Percentiles rank a stretch among this genome's conserved stretches.
Conservation (phyloP, 2,113 vertebrate genomes). For the Chiloscyllium plagiosum region DNA sequence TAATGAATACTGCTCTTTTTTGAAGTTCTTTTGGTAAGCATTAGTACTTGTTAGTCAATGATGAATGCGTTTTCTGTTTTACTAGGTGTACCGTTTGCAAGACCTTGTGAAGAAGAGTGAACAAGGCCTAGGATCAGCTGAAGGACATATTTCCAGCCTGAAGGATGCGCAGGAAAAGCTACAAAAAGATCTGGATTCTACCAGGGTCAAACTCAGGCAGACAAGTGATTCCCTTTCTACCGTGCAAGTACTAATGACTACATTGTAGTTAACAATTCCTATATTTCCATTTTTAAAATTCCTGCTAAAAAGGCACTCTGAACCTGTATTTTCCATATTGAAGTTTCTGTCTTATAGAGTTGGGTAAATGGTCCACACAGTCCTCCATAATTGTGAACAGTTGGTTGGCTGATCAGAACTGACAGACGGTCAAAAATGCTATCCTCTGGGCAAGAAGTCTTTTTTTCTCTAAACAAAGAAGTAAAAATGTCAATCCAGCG, state of each 20-base stretch:
- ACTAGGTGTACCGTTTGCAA: conserved; percentile 75
- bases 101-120: conserved; percentile 77
- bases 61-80: background rate
- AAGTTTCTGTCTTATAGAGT: background rate
- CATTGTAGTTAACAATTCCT: background rate
- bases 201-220: conserved; percentile 76
- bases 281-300: background rate
- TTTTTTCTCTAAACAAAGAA: background rate
- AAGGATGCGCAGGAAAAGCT: conserved; percentile 88
- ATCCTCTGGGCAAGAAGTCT: background rate
- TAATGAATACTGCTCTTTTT: background rate
- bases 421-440: background rate
- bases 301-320: background rate
- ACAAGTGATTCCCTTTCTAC: conserved; percentile 83
- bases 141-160: conserved; percentile 80
- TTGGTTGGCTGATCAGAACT: background rate
- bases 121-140: conserved; percentile 73
- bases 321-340: conserved; percentile 1
- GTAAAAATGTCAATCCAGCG: background rate
- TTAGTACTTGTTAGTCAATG: background rate
- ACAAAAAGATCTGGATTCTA: conserved; percentile 83
- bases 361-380: background rate
- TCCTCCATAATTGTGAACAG: background rate
- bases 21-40: background rate
- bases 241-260: conserved; percentile 68